These are phyloP conservation scores for Drosophila fungiperda DNA, from an alignment of 2,888 invertebrate genomes.

Conservation along the genomic window DNA sequence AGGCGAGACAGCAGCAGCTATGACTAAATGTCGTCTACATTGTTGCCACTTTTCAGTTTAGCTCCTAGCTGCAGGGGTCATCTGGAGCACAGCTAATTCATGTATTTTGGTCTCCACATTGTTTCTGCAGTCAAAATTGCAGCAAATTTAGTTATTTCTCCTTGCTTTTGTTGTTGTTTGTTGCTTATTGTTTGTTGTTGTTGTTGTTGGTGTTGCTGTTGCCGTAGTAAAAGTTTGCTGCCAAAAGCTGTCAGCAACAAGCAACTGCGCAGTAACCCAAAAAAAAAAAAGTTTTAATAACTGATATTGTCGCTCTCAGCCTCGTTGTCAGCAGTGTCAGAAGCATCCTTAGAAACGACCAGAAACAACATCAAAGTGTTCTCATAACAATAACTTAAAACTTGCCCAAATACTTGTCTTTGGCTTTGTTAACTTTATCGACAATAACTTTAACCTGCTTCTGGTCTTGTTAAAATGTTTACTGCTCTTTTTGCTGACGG, in stretches of 20 bases:
- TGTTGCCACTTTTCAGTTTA: slow-evolving; percentile 34
- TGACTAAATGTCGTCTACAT: background rate
- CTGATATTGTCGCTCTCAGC: slow-evolving; percentile 53
- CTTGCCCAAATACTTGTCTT: slow-evolving; percentile 45
- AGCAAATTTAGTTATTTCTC: slow-evolving; percentile 20
- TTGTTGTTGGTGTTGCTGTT: slow-evolving; percentile 6
- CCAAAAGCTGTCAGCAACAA: slow-evolving; percentile 44
- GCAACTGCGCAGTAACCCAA: slow-evolving; percentile 29
- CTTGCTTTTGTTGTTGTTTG: slow-evolving; percentile 22
- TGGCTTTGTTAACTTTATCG: slow-evolving; percentile 55
- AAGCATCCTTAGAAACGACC: slow-evolving; percentile 21
- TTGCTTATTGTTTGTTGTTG: background rate
- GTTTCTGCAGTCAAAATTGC: slow-evolving; percentile 19
- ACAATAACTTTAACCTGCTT: slow-evolving; percentile 26
- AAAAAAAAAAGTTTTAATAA: slow-evolving; percentile 48
- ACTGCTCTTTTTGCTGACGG: slow-evolving; percentile 10
- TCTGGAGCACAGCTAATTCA: slow-evolving; percentile 36
- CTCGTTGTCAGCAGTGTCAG: slow-evolving; percentile 49
- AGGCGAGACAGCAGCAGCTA: background rate
- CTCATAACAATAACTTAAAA: slow-evolving; percentile 64
- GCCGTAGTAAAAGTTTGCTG: slow-evolving; percentile 26
- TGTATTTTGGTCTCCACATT: slow-evolving; percentile 27
- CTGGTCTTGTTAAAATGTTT: background rate
- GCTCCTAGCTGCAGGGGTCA: slow-evolving; percentile 9
- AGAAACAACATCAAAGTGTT: slow-evolving; percentile 8